Conservation (phyloP, 2,888 invertebrate genomes). For the Phaonia tiefii region DNA sequence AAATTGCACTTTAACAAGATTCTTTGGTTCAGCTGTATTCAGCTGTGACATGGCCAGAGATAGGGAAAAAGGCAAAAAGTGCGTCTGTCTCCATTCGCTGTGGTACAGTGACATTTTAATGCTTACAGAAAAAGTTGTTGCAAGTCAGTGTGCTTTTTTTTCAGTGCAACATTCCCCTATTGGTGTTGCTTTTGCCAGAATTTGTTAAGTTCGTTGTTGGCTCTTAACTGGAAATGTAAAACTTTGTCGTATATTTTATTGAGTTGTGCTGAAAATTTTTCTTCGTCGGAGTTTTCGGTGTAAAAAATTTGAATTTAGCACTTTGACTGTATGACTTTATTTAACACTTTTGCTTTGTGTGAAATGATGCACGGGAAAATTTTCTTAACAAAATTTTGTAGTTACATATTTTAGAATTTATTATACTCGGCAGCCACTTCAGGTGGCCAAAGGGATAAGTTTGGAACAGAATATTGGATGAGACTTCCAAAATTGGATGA, state of each 20-base stretch:
- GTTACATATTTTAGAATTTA: constrained; percentile 64
- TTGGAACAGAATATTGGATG: constrained; percentile 41
- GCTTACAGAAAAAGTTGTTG: constrained; percentile 53
- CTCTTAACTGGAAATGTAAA: constrained; percentile 19
- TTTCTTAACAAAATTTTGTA: constrained; percentile 54
- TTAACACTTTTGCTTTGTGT: constrained; percentile 65
- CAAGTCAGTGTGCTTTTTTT: constrained; percentile 40
- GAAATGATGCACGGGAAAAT: constrained; percentile 39
- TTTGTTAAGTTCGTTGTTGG: neutral
- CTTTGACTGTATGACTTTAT: constrained; percentile 65
- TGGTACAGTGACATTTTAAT: constrained; percentile 54
- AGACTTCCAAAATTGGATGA: no score
- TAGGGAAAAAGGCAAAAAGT: constrained; percentile 29
- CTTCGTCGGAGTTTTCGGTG: neutral
- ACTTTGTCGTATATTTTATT: constrained; percentile 54
- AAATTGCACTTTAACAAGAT: constrained; percentile 52
- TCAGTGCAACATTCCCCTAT: constrained; percentile 3
- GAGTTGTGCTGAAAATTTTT: constrained; percentile 52
- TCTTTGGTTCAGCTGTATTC: constrained; percentile 38
- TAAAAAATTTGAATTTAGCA: constrained; percentile 59
- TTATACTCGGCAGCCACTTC: constrained; percentile 26
- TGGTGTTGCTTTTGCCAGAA: constrained; percentile 14
- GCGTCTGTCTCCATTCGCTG: constrained; percentile 26
- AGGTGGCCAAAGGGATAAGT: neutral
- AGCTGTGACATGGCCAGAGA: no score